Conservation (phyloP, 2,888 invertebrate genomes). For the Harpalus rufipes region DNA sequence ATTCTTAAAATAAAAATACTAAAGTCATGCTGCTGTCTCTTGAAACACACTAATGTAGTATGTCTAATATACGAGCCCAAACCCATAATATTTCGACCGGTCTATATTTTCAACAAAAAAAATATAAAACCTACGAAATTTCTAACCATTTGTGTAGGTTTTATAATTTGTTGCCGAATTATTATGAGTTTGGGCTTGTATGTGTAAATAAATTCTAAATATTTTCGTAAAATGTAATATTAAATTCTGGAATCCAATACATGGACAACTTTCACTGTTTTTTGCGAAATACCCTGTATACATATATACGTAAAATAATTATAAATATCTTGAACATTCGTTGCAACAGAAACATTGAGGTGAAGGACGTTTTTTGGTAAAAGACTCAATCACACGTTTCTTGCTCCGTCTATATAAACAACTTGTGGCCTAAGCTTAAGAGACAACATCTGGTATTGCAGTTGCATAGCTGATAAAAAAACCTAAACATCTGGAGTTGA, state of each 20-base stretch:
- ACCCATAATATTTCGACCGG: too few relatives aligned
- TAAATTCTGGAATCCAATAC: background rate
- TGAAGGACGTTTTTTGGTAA: constrained; percentile 50
- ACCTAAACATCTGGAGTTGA: too few relatives aligned
- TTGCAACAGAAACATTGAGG: constrained; percentile 28
- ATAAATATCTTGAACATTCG: constrained; percentile 15
- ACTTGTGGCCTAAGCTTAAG: background rate
- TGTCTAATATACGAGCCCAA: too few relatives aligned
- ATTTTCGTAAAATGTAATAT: background rate
- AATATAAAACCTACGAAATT: too few relatives aligned
- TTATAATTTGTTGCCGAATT: too few relatives aligned
- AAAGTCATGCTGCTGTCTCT: too few relatives aligned
- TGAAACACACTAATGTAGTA: too few relatives aligned
- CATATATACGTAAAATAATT: constrained; percentile 17
- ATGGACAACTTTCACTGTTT: constrained; percentile 23
- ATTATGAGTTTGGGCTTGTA: background rate
- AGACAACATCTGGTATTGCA: constrained; percentile 11
- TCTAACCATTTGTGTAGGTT: too few relatives aligned
- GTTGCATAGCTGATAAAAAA: background rate
- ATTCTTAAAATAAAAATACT: too few relatives aligned
- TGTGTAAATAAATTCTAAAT: background rate
- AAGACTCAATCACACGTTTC: constrained; percentile 10
- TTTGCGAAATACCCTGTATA: constrained; percentile 44
- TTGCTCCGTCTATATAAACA: background rate
- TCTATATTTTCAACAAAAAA: too few relatives aligned